Percentiles rank a stretch among this genome's conserved stretches.
phyloP scores from a whole-genome alignment of 2,888 invertebrate genomes.

The Ennomos erosarius region DNA sequence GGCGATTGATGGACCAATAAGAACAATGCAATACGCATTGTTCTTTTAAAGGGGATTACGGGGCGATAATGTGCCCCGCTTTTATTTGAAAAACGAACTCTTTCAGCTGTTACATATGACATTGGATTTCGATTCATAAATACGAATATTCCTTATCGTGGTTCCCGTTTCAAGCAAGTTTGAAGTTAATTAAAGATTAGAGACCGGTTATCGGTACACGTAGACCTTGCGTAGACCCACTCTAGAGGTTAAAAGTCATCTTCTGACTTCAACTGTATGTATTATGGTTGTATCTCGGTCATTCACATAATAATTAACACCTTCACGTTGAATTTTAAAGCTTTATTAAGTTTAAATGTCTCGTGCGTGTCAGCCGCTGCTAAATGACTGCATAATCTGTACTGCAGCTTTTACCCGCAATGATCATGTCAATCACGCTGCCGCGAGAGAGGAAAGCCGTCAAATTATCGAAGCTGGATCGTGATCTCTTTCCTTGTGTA shows the following conservation, averaged over 20 bases:
- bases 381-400: constrained; percentile 36
- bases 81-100: constrained; percentile 28
- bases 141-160: background rate
- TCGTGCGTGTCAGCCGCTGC: constrained; percentile 11
- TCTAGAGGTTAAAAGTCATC: constrained; percentile 4
- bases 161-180: constrained; percentile 2
- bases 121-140: constrained; percentile 7
- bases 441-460: constrained; percentile 41
- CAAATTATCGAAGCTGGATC: constrained; percentile 53
- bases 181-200: constrained; percentile 3
- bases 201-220: constrained; percentile 7
- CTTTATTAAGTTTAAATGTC: constrained; percentile 7
- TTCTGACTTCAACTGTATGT: background rate
- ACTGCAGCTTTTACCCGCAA: constrained; percentile 29
- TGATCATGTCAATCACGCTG: constrained; percentile 53
- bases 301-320: background rate
- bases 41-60: constrained; percentile 54
- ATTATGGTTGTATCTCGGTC: background rate
- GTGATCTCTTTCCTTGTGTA: constrained; percentile 50
- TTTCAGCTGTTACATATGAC: constrained; percentile 6
- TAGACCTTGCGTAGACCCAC: constrained; percentile 14
- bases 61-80: constrained; percentile 34
- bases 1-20: constrained; percentile 77
- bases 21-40: constrained; percentile 74
- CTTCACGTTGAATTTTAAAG: background rate